Conservation (phyloP, 2,888 invertebrate genomes). For the Meghimatium bilineatum region DNA sequence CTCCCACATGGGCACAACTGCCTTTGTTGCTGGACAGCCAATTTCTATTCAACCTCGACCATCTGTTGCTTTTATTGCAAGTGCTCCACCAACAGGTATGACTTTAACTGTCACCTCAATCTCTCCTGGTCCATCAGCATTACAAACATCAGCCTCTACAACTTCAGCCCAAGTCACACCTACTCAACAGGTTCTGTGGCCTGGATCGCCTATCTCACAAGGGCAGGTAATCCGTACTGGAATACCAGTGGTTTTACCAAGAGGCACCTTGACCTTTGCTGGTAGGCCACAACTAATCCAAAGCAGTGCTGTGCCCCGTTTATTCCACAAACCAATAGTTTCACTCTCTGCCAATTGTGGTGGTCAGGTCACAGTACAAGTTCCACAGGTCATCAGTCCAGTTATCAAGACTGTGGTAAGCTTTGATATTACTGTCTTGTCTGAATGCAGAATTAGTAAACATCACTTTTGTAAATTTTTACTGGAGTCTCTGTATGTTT, state of each 20-base stretch:
- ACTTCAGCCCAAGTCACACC: not conserved
- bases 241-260: conserved; percentile 41
- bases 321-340: conserved; percentile 32
- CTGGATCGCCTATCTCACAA: conserved; percentile 14
- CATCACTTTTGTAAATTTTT: too few species aligned
- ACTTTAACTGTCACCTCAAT: conserved; percentile 45
- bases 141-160: conserved; percentile 20
- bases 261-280: conserved; percentile 13
- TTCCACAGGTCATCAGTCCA: conserved; percentile 31
- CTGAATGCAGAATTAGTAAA: too few species aligned
- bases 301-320: conserved; percentile 8
- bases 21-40: conserved; percentile 36
- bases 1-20: conserved; percentile 32
- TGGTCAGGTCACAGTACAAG: conserved; percentile 27
- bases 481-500: too few species aligned
- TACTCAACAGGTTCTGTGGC: conserved; percentile 19
- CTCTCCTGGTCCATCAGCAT: conserved; percentile 23
- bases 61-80: conserved; percentile 25
- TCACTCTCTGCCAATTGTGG: conserved; percentile 18
- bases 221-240: conserved; percentile 30
- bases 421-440: not conserved
- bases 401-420: conserved; percentile 35
- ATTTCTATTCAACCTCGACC: conserved; percentile 43
- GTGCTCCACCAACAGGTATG: conserved; percentile 22
- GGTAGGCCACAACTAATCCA: conserved; percentile 36